Base-by-base conservation (phyloP, 2,113 vertebrate species). In the Colossoma macropomum region DNA sequence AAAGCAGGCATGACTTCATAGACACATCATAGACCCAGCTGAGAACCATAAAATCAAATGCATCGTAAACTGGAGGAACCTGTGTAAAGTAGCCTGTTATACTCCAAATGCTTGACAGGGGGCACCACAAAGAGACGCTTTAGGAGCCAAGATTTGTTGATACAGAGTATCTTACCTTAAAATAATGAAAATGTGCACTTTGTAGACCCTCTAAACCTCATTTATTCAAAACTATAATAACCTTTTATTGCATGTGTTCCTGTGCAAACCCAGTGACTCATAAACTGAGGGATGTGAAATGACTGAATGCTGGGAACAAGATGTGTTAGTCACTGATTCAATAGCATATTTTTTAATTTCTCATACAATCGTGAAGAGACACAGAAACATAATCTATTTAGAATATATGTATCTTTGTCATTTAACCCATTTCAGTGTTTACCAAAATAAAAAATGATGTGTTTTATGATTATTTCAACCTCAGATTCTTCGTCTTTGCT, bases 21-120 rank as follows among this genome's bases (percentile, higher is more conserved):
- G 10, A 8, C 4, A 45, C 41, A 7, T 59, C 54, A 23, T 59
- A n/a, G 54, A 7, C 54, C 19, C 21, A n/a, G 15, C 27, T 12
- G 12, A 56, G 45, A 79, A 82, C 69, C 83, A 70, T 27, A 82
- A 86, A 19, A 82, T 79, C 71, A 82, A 86, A 52, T 60, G n/a
- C 68, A 56, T 52, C 28, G 38, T 68, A 79, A 69, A 52, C 71
- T 66, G 32, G 34, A 60, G 75, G 54, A 16, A 38, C 32, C 56
- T 81, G 68, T 59, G 63, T 73, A 15, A 32, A 25, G 54, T 60
- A 75, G 21, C 25, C 28, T 73, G n/a, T 19, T 19, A 19, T 17
- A 19, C 21, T 27, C 19, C 12, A 23, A 27, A 82, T 1, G 7
- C 41, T 50, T 48, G 69, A 78, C 30, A 79, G 70, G 48, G 76